A percentile compares a stretch with the other conserved stretches of the same genome.
These are phyloP conservation scores for Pseudopleuronectes americanus DNA, from an alignment of 2,797 vertebrate species.

Conservation along the genomic window DNA sequence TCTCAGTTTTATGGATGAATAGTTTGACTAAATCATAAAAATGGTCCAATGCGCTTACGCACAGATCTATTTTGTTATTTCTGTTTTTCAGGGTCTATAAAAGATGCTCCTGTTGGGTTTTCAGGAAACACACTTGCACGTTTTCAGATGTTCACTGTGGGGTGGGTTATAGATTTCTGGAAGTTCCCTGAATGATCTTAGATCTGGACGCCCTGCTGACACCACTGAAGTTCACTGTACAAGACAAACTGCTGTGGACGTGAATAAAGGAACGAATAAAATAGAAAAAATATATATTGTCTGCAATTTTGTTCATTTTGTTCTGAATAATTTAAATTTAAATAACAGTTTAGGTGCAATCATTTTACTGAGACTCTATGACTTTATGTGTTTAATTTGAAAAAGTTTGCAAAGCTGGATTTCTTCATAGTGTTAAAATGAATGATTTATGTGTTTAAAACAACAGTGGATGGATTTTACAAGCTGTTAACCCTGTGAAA, in stretches of 20 bases:
- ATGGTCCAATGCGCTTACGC: too few relatives aligned
- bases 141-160: constrained; percentile 43
- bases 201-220: constrained; percentile 22
- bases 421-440: background rate
- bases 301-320: constrained; percentile 50
- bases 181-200: constrained; percentile 36
- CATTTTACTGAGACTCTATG: background rate
- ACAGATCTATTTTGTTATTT: background rate
- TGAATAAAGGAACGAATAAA: constrained; percentile 65
- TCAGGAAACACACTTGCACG: constrained; percentile 35
- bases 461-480: background rate
- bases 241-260: constrained; percentile 46
- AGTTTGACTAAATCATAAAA: background rate
- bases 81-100: constrained; percentile 47
- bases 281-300: constrained; percentile 46
- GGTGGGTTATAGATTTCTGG: constrained; percentile 17
- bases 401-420: background rate
- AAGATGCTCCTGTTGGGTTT: constrained; percentile 36
- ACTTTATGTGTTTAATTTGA: background rate
- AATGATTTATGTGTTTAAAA: background rate
- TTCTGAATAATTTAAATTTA: constrained; percentile 8
- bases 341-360: background rate
- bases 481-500: background rate
- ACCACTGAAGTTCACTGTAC: constrained; percentile 45
- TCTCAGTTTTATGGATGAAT: background rate